These are phyloP conservation scores for Hyles euphorbiae DNA, from an alignment of 1,140 invertebrate genomes.

Conservation along the genomic window DNA sequence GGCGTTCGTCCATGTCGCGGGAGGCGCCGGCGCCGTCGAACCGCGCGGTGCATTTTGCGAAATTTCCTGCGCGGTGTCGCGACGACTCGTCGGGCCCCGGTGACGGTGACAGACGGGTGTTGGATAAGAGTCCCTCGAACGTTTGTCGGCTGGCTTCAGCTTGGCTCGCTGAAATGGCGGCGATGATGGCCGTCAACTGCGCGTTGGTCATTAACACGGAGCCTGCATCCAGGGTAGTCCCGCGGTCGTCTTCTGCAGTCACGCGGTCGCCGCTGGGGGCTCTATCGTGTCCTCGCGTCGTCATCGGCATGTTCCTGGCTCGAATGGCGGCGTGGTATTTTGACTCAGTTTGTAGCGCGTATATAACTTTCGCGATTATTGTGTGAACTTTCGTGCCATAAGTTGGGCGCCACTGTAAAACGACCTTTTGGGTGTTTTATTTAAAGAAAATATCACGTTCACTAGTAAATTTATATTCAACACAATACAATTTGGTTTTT, in stretches of 20 bases:
- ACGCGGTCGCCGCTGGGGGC: background rate
- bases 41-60: background rate
- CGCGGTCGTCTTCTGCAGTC: background rate
- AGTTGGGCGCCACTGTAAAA: constrained; percentile 2
- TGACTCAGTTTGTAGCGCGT: too few relatives aligned
- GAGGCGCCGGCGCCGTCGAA: background rate
- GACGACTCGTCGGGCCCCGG: background rate
- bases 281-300: background rate
- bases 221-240: background rate
- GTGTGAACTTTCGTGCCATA: background rate
- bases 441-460: background rate
- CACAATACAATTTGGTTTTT: too few relatives aligned
- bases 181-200: background rate
- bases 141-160: background rate
- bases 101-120: background rate
- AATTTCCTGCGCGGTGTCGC: too few relatives aligned
- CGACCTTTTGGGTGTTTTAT: background rate
- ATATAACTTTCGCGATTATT: background rate
- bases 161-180: background rate
- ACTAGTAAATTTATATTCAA: too few relatives aligned
- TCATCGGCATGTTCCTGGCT: background rate
- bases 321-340: background rate
- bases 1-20: background rate
- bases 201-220: background rate
- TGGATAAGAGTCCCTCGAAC: background rate